Evolutionary conservation across 2,113 vertebrate species (phyloP), one percentile per base, ranked within the genome.

Genomic region (Merops nubicus): DNA sequence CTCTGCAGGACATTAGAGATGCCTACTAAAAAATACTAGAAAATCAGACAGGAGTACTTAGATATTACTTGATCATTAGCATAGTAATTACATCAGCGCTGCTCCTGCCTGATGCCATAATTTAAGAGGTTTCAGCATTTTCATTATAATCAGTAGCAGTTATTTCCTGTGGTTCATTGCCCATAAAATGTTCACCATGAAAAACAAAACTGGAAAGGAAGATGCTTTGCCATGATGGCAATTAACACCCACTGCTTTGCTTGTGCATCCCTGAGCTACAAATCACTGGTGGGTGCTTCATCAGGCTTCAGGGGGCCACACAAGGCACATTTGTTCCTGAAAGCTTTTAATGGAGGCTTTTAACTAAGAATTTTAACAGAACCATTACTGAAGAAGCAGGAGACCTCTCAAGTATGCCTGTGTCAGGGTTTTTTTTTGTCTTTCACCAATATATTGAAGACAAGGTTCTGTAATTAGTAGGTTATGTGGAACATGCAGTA

Each of bases 1-100:
- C 94, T 91, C 97, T 85, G 62, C 94, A 96, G 93, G 95, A 95
- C 88, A 82, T 96, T 88, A 96, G 85, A 79, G 59, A 89, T 70
- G 53, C 77, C 84, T 88, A 97, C 93, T 93, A 91, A 97, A 96
- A 97, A 94, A 91, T 97, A 96, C 95, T 94, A 64, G 78, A 48
- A 96, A 96, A 95, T 92, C 94, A 93, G 89, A 74, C 36, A 90
- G 96, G 96, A 97, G 76, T 97, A 96, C 95, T 97, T 97, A 93
- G 92, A 96, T 96, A 97, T 97, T 96, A 94, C 92, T 94, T 96
- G 94, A 91, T 97, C 97, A 95, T 97, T 97, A 97, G 88, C 96
- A 96, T 16, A 80, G 96, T 96, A 96, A 97, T 97, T 97, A 97
- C 92, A 96, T 62, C 95, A 90, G 91, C 15, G 38, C 92, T 93